Base-by-base conservation (phyloP, 2,888 invertebrate genomes). In the Thysanoteuthis rhombus region DNA sequence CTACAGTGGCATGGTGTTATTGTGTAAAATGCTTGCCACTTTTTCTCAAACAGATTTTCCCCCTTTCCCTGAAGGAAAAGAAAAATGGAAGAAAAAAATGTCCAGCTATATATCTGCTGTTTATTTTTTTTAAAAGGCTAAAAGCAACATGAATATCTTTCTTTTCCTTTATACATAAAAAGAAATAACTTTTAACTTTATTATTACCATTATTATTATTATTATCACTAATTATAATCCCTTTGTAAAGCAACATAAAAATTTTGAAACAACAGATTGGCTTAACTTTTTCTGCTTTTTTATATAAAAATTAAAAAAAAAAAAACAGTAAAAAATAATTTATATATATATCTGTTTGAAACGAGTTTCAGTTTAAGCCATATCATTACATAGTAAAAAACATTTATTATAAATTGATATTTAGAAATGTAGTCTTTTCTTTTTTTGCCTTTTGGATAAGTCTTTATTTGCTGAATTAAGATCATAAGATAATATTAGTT, bases 41-140 rank as follows among this genome's bases (percentile, higher is more conserved):
- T 91, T 40, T 91, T 32, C 40, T 40, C 91, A 91, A 40, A 91
- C 91, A 91, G 40, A 42, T 91, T 75, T n/a, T n/a, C n/a, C n/a
- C n/a, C 75, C 75, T 36, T 36, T 75, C n/a, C n/a, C n/a, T 75
- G 75, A 75, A 75, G 75, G 75, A 75, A 75, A 75, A 75, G 52
- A 52, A 75, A 75, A 75, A 75, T 36, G n/a, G n/a, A 16, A n/a
- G 4, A 75, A 75, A 75, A n/a, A 75, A 32, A 75, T n/a, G 75
- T n/a, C 12, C n/a, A 75, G 75, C n/a, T 75, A n/a, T 75, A n/a
- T 75, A 75, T 75, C n/a, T 75, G 75, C 75, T 75, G n/a, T 75
- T n/a, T n/a, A n/a, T 75, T n/a, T 75, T 75, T 75, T 75, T 75
- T 75, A 12, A 8, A n/a, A n/a, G n/a, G n/a, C 19, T 75, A 16